Base-by-base conservation (phyloP, 2,888 invertebrate genomes). In the Leucophora obtusa region DNA sequence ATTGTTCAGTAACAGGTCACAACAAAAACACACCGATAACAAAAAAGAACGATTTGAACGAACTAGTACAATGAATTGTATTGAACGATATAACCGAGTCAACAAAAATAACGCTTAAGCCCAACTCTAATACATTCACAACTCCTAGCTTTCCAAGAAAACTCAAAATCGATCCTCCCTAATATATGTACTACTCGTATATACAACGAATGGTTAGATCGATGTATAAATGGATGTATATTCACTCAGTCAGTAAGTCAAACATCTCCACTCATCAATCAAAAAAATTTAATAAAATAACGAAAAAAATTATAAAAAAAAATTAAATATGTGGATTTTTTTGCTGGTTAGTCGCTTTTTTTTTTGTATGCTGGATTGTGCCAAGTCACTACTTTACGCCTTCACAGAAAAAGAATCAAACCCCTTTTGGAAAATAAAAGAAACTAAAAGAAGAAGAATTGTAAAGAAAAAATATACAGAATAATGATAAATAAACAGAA, bases 231-330 rank as follows among this genome's bases (percentile, higher is more conserved):
- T 51, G 51, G 43, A 17, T 11, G 11, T 43, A 51, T 18, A n/a
- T 58, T 68, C 54, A 54, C 62, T 50, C 60, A 58, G 50, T 54
- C 54, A 62, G 51, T 70, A 56, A 47, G 43, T 59, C 58, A 62
- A 59, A 70, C 47, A 69, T 77, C 43, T 50, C 10, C 51, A 59
- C 62, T 53, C 63, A 69, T 63, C 74, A 70, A 74, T 60, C 74
- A 68, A 38, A 68, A 74, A 38, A 6, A 47, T 14, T 53, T 50
- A 38, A 14, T 50, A 18, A 53, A 68, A 60, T 8, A 35, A 18
- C 33, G 9, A n/a, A 63, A 58, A 28, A 47, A 10, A 18, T 51
- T 56, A 14, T 14, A 14, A n/a, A 17, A 38, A 38, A 17, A 38
- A 38, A 58, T 21, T 11, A 47, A 43, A 62, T 43, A 38, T 60